These are phyloP conservation scores for Psilanteris sp. DNA, from an alignment of 1,140 invertebrate genomes.

Conservation along the genomic window DNA sequence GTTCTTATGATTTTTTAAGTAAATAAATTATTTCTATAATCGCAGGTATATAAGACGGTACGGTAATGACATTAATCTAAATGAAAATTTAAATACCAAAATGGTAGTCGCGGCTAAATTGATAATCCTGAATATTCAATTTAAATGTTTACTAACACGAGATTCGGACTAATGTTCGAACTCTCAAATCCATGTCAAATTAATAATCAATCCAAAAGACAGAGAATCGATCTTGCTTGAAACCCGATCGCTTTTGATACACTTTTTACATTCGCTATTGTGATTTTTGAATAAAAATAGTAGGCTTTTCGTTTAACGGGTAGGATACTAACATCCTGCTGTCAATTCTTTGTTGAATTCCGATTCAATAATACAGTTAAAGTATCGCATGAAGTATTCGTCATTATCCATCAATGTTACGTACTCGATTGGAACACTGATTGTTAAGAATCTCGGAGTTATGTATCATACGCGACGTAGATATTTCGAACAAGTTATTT, in stretches of 20 bases:
- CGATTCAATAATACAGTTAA: slow-evolving; percentile 28
- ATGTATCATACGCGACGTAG: slow-evolving; percentile 18
- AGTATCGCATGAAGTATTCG: slow-evolving; percentile 34
- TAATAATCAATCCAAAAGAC: slow-evolving; percentile 43
- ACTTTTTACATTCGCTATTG: slow-evolving; percentile 29
- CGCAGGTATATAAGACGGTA: no score
- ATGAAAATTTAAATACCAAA: background rate
- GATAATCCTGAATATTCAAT: slow-evolving; percentile 22
- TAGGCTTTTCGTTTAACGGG: slow-evolving; percentile 24
- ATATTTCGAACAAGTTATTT: slow-evolving; percentile 23
- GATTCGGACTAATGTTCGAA: slow-evolving; percentile 23
- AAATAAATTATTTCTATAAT: no score
- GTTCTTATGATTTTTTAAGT: no score
- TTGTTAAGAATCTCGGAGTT: slow-evolving; percentile 25
- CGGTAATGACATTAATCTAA: no score
- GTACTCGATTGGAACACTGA: slow-evolving; percentile 6
- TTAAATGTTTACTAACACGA: slow-evolving; percentile 41
- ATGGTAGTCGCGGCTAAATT: background rate
- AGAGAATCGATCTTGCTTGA: slow-evolving; percentile 29
- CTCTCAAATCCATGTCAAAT: slow-evolving; percentile 35
- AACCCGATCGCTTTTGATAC: slow-evolving; percentile 22
- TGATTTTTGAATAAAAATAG: slow-evolving; percentile 30
- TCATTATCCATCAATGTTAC: slow-evolving; percentile 45
- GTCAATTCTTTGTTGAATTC: slow-evolving; percentile 35
- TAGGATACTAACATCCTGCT: slow-evolving; percentile 4